A percentile compares a stretch with the other conserved stretches of the same genome.
Conservation (phyloP, 2,797 vertebrate genomes). For the Chromobotia macracanthus region DNA sequence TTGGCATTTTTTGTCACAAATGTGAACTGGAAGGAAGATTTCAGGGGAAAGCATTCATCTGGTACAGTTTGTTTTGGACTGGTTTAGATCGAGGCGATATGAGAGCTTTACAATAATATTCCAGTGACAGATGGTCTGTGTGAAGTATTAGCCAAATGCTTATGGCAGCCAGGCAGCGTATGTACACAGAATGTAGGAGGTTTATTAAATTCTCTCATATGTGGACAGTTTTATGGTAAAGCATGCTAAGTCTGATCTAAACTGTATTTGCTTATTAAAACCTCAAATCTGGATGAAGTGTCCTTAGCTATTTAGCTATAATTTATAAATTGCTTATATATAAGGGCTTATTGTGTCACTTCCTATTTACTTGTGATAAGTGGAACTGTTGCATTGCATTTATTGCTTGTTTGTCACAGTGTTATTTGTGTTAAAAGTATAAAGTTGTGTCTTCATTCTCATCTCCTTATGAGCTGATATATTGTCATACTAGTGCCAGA, state of each 20-base stretch:
- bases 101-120: constrained; percentile 67
- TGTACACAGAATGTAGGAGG: constrained; percentile 48
- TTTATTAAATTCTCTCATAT: constrained; percentile 52
- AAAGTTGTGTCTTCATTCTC: too few relatives aligned
- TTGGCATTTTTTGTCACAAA: constrained; percentile 78
- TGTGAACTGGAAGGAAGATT: constrained; percentile 69
- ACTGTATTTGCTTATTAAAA: constrained; percentile 12
- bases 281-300: constrained; percentile 18
- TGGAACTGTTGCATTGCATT: neutral
- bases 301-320: constrained; percentile 8
- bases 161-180: constrained; percentile 37
- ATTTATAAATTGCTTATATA: neutral
- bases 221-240: constrained; percentile 39
- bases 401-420: neutral
- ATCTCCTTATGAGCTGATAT: too few relatives aligned
- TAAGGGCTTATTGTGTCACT: neutral
- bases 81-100: constrained; percentile 66
- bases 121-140: constrained; percentile 60
- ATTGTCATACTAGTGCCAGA: too few relatives aligned
- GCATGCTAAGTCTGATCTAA: constrained; percentile 28
- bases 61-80: constrained; percentile 57
- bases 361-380: neutral
- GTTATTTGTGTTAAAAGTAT: neutral
- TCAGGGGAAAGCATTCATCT: constrained; percentile 67
- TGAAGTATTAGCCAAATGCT: constrained; percentile 54